These are phyloP conservation scores for Molossus alvarezi DNA, from an alignment of 2,797 vertebrate genomes.

Conservation along the genomic window DNA sequence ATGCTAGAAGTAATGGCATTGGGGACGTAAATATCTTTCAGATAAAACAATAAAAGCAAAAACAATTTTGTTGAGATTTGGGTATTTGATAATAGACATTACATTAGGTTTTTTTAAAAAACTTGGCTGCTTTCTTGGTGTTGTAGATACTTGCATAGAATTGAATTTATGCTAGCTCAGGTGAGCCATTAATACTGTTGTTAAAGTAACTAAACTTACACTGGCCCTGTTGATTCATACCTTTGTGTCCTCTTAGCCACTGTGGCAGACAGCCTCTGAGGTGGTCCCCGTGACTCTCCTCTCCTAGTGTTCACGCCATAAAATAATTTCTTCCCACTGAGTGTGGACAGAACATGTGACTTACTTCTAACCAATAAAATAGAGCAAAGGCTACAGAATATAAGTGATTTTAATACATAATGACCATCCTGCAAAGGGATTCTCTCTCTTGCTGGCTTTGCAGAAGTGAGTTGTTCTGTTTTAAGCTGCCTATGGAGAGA, in stretches of 20 bases:
- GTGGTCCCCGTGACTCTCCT: neutral
- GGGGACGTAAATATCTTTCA: neutral
- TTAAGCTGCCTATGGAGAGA: neutral
- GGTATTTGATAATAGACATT: neutral
- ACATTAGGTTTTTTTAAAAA: neutral
- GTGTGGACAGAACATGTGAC: neutral
- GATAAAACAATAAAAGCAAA: neutral
- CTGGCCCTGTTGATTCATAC: neutral
- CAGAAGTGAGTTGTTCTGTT: neutral
- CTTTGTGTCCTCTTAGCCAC: neutral
- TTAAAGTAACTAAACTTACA: neutral
- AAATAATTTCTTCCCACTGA: neutral
- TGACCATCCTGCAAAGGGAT: neutral
- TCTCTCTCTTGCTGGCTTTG: neutral
- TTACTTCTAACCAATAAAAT: slow-evolving; percentile 20
- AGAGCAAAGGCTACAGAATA: neutral
- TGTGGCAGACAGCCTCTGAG: neutral
- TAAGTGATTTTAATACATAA: neutral
- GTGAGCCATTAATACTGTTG: neutral
- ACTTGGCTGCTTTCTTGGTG: neutral
- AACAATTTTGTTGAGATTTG: neutral
- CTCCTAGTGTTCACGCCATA: neutral
- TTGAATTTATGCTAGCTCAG: neutral
- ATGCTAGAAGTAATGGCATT: neutral
- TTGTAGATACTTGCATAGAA: slow-evolving; percentile 40